These are phyloP conservation scores for Nipponia nippon DNA, from an alignment of 2,113 vertebrate species.

Conservation along the genomic window DNA sequence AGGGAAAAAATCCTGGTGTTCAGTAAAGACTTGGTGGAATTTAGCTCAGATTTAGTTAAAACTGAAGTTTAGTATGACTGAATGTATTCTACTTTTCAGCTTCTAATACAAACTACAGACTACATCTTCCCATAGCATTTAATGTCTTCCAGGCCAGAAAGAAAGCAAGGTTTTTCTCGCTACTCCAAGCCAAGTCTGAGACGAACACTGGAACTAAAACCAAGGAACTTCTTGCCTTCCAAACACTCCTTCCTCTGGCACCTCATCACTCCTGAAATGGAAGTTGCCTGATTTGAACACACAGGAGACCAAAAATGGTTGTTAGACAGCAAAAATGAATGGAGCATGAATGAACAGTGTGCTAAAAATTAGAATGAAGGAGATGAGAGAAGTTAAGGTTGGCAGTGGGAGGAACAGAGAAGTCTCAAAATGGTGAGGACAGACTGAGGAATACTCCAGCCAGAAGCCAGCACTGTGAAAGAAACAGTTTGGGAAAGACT, in stretches of 20 bases:
- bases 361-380: neutral
- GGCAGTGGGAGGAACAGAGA: neutral
- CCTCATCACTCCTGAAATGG: neutral
- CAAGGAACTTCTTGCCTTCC: neutral
- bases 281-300: neutral
- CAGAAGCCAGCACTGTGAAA: neutral
- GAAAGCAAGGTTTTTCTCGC: neutral
- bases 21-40: neutral
- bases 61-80: neutral
- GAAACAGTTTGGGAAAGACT: neutral
- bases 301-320: accelerated
- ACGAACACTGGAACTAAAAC: neutral
- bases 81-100: neutral
- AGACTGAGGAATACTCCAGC: neutral
- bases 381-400: neutral
- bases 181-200: neutral
- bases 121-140: accelerated
- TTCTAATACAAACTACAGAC: neutral
- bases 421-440: neutral
- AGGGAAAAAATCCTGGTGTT: neutral
- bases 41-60: neutral
- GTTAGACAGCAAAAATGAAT: neutral
- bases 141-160: neutral
- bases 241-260: neutral
- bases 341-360: neutral